Base-by-base conservation (phyloP, 2,113 vertebrate genomes). In the Anolis carolinensis region DNA sequence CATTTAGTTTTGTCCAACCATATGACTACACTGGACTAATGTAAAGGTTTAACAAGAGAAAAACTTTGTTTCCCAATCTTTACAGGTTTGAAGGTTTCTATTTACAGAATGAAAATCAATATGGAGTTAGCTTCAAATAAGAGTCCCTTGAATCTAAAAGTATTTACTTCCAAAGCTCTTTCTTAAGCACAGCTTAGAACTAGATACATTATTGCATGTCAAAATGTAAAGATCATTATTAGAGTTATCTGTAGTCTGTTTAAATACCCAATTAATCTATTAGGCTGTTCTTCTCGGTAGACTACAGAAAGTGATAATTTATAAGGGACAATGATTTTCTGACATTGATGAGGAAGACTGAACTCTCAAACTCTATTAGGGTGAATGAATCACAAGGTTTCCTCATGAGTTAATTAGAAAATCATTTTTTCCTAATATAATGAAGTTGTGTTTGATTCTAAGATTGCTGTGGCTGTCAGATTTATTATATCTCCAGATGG, bases 371-470 rank as follows among this genome's bases (percentile, higher is more conserved):
- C 82, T 86, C 86, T 83, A 79, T 86, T 86, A 89, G 81, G 32
- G 36, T 79, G 27, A 55, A 73, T 89, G 91, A 94, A 93, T 93
- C 90, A 85, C 44, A 34, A 85, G 82, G 48, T 90, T 91, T 92
- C 52, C 88, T 90, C 68, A 81, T 55, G 72, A 92, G 89, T 92
- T 91, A 92, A 91, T 93, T 91, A 92, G 77, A 84, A 90, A 90
- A 84, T 85, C 2, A 81, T 88, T 92, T 92, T 59, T 88, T 88
- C 44, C 67, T 86, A 87, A 86, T 87, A 90, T 72, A 89, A 89
- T 90, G 67, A 90, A 88, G 72, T 87, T 88, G 86, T 91, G 27
- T 90, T 91, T 90, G 87, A 90, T 92, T 88, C 81, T 79, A 4
- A 76, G 65, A 44, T 76, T 90, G 59, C 62, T 90, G 52, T 84